Evolutionary conservation across 2,113 vertebrate genomes (phyloP), one percentile per base, ranked within the genome.

Genomic region (Potamarius usumacintae): DNA sequence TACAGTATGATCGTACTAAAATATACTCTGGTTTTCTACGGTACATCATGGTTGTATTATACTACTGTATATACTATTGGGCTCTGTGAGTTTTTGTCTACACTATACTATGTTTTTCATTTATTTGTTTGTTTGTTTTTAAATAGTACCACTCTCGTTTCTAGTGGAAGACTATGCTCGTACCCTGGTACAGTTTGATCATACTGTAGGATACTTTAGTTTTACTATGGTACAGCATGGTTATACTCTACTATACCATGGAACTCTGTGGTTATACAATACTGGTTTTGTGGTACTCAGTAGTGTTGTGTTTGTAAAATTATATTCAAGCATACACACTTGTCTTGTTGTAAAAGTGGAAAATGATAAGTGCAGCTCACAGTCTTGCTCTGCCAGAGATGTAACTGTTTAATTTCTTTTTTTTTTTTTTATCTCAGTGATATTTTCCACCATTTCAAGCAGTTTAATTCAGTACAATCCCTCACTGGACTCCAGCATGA

Each of bases 341-440:
- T 9, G 9, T 60, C 80, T 25, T 48, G 52, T 82, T 10, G 5
- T 60, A 81, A 22, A 63, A 53, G 18, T 30, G 65, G n/a, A 71
- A 55, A 52, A 71, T 86, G 63, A 27, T 34, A 34, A 0, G 17
- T 78, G 17, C 27, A 72, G 82, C 83, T 74, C 60, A 34, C 10
- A 52, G 55, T 50, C n/a, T 72, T 62, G 63, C 18, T 83, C 69
- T 52, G 78, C 82, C 52, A 69, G 50, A 89, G 74, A 30, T 62
- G 4, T 58, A 50, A 7, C 57, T 52, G 83, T 87, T 85, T 85
- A 27, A 87, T 88, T 88, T 65, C 27, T 22, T n/a, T 58, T 4
- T 53, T 60, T 60, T 65, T 62, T 77, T 84, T 69, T 82, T 90
- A 90, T 90, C 79, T 71, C 57, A 14, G 84, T 10, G 0, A 12